Evolutionary conservation across 2,888 invertebrate species (phyloP), one percentile per base, ranked within the genome.

Genomic region (Tiliacea aurago): DNA sequence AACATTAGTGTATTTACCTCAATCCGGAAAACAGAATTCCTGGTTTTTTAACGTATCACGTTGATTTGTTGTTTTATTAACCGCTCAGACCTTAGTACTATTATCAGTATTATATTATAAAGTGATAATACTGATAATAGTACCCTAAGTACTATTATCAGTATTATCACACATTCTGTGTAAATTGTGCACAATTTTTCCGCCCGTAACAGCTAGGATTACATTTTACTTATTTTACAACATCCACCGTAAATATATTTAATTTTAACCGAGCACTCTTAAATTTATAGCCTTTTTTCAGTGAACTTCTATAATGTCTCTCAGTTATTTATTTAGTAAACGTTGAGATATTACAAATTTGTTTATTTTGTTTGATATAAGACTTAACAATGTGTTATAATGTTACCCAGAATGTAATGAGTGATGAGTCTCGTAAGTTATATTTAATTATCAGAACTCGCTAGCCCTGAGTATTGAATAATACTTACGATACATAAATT

Each of bases 401-500:
- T 20, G 10, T 23, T 64, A 23, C 58, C 65, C 58, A 45, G 13
- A n/a, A 28, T 41, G 4, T 11, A 23, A 15, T 41, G 59, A 23
- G 7, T 61, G 18, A 41, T 33, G 2, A 53, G 41, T 41, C 6
- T 41, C 41, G 41, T 41, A 41, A 41, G 9, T 28, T 2, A 41
- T 41, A 41, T 41, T 41, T 5, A 41, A 41, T 41, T 5, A 7
- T 41, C 41, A 41, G 41, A 9, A 9, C 41, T 41, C 37, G 41
- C 9, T 41, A 56, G 33, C 67, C 53, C 47, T 13, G 28, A 49
- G 33, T 69, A 74, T 67, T 49, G n/a, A 55, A 59, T 18, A 43
- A 49, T 74, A 18, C 5, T 66, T 45, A 84, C 13, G 7, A 18
- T 64, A n/a, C 10, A 47, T 47, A 28, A 28, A 28, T 47, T 18